These are phyloP conservation scores for Eciton burchellii DNA, from an alignment of 1,140 invertebrate genomes.

Conservation along the genomic window DNA sequence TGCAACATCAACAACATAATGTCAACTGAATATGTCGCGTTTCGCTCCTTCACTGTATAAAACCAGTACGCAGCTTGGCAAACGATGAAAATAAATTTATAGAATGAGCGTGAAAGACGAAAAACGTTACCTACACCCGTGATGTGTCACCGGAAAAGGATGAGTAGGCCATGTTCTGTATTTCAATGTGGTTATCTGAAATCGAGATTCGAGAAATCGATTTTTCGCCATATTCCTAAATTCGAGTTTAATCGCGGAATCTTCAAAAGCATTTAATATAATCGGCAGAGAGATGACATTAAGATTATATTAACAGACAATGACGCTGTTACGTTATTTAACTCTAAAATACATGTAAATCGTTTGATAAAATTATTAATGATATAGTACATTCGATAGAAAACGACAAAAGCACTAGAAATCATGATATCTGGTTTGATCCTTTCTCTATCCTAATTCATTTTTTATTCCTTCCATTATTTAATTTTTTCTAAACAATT, in stretches of 20 bases:
- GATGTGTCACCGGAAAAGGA: slow-evolving; percentile 80
- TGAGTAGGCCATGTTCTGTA: slow-evolving; percentile 57
- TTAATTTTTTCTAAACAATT: background rate
- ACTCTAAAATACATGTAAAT: no score
- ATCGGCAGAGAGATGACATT: background rate
- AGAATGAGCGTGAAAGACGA: slow-evolving; percentile 74
- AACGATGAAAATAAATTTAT: slow-evolving; percentile 68
- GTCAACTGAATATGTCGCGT: slow-evolving; percentile 9
- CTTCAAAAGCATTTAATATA: background rate
- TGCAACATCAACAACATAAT: slow-evolving; percentile 5
- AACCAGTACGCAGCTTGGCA: slow-evolving; percentile 64
- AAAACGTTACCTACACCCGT: slow-evolving; percentile 77
- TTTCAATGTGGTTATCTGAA: slow-evolving; percentile 50
- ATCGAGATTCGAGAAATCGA: slow-evolving; percentile 37
- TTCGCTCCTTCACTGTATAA: slow-evolving; percentile 71
- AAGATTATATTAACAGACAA: no score
- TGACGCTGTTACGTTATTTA: no score
- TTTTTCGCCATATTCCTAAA: background rate
- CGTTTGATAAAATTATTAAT: background rate
- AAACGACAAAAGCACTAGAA: background rate
- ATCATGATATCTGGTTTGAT: background rate
- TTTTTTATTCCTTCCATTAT: background rate
- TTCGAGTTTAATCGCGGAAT: slow-evolving; percentile 45
- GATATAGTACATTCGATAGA: background rate
- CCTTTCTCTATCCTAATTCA: background rate